These are phyloP conservation scores for Macrosteles quadrilineatus DNA, from an alignment of 1,140 invertebrate species.

Conservation along the genomic window DNA sequence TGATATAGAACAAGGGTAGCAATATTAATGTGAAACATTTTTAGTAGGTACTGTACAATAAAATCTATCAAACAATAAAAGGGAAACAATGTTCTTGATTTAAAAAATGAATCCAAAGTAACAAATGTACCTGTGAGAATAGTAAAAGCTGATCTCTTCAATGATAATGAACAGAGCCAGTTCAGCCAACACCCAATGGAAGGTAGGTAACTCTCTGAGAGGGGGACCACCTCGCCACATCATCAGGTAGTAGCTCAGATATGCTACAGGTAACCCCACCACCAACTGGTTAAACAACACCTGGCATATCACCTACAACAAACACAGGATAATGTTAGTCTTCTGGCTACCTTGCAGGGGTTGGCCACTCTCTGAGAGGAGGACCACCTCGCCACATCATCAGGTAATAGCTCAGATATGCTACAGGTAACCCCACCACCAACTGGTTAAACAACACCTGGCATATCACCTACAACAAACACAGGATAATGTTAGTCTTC, in stretches of 20 bases:
- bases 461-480: too few species aligned
- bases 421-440: too few species aligned
- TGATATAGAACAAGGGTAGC: too few species aligned
- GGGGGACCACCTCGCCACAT: conserved; percentile 66
- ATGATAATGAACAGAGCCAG: conserved; percentile 74
- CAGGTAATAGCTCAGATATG: too few species aligned
- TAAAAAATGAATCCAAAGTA: too few species aligned
- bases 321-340: too few species aligned
- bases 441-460: too few species aligned
- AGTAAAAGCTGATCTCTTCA: conserved; percentile 86
- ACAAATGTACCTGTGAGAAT: conserved; percentile 79
- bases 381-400: neutral
- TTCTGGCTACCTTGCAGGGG: conserved; percentile 28
- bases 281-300: conserved; percentile 80
- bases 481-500: too few species aligned
- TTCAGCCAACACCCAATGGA: conserved; percentile 80
- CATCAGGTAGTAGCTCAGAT: conserved; percentile 65
- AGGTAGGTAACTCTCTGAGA: conserved; percentile 73
- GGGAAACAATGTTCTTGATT: too few species aligned
- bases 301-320: conserved; percentile 62
- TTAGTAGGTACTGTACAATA: too few species aligned
- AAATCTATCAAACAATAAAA: too few species aligned
- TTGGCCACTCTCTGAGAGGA: neutral
- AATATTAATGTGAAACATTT: too few species aligned
- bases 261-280: conserved; percentile 66